A percentile compares a stretch with the other conserved stretches of the same genome.
Evolutionary conservation across 1,140 invertebrate species (phyloP).

Genomic region (Drosophila bipectinata): DNA sequence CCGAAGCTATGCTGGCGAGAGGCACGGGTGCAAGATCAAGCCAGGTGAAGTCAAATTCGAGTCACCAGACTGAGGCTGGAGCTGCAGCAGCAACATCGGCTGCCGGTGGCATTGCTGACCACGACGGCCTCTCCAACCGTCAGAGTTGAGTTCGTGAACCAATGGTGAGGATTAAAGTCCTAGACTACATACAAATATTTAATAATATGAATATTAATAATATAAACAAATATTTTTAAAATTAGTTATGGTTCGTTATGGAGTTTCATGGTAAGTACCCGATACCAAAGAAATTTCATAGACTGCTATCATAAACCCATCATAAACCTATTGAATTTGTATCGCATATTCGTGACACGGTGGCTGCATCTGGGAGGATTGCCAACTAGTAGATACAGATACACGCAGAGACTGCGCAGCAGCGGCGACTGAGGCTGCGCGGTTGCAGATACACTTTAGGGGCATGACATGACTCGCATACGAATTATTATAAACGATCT

Average conservation of each 20-base stretch:
- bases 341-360: conserved; percentile 20
- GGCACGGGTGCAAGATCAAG: conserved; percentile 74
- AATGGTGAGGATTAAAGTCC: neutral
- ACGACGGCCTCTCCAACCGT: conserved; percentile 20
- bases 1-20: conserved; percentile 59
- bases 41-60: conserved; percentile 58
- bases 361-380: conserved; percentile 8
- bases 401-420: conserved; percentile 45
- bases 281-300: no score
- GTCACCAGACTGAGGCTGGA: conserved; percentile 26
- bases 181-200: neutral
- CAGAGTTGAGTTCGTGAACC: conserved; percentile 36
- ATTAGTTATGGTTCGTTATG: no score
- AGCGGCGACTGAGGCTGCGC: conserved; percentile 47
- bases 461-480: conserved; percentile 83
- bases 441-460: conserved; percentile 81
- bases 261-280: no score
- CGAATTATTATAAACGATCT: conserved; percentile 83
- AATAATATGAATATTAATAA: no score
- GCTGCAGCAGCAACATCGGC: conserved; percentile 10
- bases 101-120: conserved; percentile 75
- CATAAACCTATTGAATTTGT: neutral
- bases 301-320: no score
- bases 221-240: no score
- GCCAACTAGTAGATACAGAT: conserved; percentile 77